Percentiles rank a stretch among this genome's conserved stretches.
Conservation (phyloP, 2,113 vertebrate genomes). For the Grammomys surdaster region DNA sequence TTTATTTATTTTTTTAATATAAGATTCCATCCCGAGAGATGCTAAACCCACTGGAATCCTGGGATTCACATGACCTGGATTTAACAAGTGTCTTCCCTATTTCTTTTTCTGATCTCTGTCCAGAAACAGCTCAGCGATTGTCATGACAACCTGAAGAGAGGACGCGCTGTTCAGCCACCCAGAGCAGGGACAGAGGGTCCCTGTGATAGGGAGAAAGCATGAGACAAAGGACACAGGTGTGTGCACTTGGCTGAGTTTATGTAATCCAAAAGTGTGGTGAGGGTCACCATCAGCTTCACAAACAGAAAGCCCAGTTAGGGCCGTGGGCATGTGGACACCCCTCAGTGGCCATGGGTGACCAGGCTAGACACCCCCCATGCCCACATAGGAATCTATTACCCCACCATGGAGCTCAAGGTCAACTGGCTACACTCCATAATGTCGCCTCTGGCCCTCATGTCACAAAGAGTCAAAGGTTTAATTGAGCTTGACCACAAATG, state of each 20-base stretch:
- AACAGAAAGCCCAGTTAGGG: background rate
- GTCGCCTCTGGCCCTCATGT: background rate
- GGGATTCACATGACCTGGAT: background rate
- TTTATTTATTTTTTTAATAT: too few relatives aligned
- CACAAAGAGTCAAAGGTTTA: background rate
- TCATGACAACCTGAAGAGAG: constrained; percentile 77
- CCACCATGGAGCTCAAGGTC: background rate
- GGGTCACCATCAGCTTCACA: background rate
- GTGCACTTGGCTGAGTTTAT: background rate
- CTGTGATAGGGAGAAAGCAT: background rate
- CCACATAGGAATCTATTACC: background rate
- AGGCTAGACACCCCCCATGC: rapidly evolving
- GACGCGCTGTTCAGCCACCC: background rate
- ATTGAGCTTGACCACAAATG: background rate
- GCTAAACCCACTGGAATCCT: background rate
- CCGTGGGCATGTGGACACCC: rapidly evolving
- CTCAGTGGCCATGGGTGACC: rapidly evolving
- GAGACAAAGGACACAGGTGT: background rate
- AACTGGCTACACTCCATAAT: background rate
- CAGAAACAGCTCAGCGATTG: constrained; percentile 69
- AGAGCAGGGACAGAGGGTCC: background rate
- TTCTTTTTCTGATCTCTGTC: constrained; percentile 37
- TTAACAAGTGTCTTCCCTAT: constrained; percentile 18
- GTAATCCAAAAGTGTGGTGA: background rate
- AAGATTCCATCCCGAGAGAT: background rate